Conservation (phyloP, 2,888 invertebrate species). For the Stenurella melanura region DNA sequence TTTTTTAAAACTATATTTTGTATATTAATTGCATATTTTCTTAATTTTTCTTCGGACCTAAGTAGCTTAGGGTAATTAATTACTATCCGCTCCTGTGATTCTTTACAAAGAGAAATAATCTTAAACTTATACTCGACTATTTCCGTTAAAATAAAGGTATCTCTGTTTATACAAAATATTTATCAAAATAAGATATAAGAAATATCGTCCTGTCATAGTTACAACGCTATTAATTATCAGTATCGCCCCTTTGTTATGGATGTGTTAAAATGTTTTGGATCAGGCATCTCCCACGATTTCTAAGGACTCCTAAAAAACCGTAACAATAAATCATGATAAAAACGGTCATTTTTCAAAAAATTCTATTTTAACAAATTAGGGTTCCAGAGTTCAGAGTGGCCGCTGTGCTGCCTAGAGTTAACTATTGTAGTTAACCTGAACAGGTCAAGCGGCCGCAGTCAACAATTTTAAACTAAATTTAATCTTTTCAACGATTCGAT, state of each 20-base stretch:
- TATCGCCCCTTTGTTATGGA: conserved; percentile 20
- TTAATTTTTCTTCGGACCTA: too few species aligned
- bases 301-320: conserved; percentile 18
- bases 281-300: conserved; percentile 25
- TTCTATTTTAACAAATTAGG: conserved; percentile 32
- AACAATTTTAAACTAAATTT: conserved; percentile 41
- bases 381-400: not conserved
- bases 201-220: conserved; percentile 1
- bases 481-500: conserved; percentile 52
- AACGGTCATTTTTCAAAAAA: conserved; percentile 34
- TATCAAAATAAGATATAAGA: not conserved
- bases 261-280: conserved; percentile 21
- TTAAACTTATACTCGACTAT: too few species aligned
- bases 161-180: not conserved
- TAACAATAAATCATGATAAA: conserved; percentile 37
- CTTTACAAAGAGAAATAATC: too few species aligned
- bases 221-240: conserved; percentile 12
- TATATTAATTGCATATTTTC: too few species aligned
- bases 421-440: conserved; percentile 32
- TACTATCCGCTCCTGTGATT: too few species aligned
- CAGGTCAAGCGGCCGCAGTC: conserved; percentile 43
- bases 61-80: too few species aligned
- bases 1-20: too few species aligned
- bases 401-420: not conserved
- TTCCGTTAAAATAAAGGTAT: not conserved